phyloP scores from a whole-genome alignment of 2,888 invertebrate genomes.

The Rhagonycha fulva region DNA sequence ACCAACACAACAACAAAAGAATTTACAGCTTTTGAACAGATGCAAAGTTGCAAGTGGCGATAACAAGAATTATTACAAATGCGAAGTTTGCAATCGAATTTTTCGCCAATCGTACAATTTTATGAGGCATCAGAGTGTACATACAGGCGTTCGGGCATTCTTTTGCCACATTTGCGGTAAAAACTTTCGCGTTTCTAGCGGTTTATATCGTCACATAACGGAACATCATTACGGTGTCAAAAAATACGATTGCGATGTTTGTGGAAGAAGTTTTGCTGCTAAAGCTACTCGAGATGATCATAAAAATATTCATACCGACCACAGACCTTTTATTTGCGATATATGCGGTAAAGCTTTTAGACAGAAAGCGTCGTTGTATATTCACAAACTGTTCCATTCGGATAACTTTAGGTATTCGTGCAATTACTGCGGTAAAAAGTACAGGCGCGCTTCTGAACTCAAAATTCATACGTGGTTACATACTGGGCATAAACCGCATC shows the following conservation, averaged over 20 bases:
- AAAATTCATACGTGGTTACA: slow-evolving; percentile 61
- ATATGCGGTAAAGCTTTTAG: slow-evolving; percentile 60
- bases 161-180: slow-evolving; percentile 61
- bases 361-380: slow-evolving; percentile 59
- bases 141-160: slow-evolving; percentile 54
- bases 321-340: slow-evolving; percentile 59
- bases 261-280: slow-evolving; percentile 58
- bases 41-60: slow-evolving; percentile 41
- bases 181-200: slow-evolving; percentile 56
- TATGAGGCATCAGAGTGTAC: slow-evolving; percentile 57
- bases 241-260: slow-evolving; percentile 58
- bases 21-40: slow-evolving; percentile 39
- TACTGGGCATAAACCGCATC: slow-evolving; percentile 60
- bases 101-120: slow-evolving; percentile 49
- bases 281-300: slow-evolving; percentile 59
- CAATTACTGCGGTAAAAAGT: slow-evolving; percentile 59
- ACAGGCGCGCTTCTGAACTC: slow-evolving; percentile 60
- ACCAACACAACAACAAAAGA: slow-evolving; percentile 24
- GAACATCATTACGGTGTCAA: slow-evolving; percentile 57
- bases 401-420: slow-evolving; percentile 54
- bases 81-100: slow-evolving; percentile 54
- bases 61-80: slow-evolving; percentile 48
- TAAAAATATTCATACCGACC: slow-evolving; percentile 55
- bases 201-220: slow-evolving; percentile 59
- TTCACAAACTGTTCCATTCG: slow-evolving; percentile 56